These are phyloP conservation scores for Oscheius sp. DNA, from an alignment of 2,888 invertebrate species.

Conservation along the genomic window DNA sequence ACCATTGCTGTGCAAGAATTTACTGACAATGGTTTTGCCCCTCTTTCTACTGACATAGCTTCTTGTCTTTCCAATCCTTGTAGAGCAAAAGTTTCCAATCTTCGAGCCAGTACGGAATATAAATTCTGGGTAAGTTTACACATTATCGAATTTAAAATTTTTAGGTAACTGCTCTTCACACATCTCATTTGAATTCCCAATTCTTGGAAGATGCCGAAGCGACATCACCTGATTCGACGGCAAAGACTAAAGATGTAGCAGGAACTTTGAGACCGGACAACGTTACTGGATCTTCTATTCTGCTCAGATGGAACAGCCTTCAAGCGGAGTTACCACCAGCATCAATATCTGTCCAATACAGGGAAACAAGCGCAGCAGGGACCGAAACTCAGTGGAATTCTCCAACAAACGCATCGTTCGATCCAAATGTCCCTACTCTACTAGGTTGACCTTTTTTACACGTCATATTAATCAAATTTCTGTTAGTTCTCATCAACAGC, in stretches of 20 bases:
- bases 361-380: conserved; percentile 56
- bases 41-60: conserved; percentile 58
- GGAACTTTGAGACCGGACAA: conserved; percentile 70
- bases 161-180: conserved; percentile 68
- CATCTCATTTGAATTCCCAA: conserved; percentile 62
- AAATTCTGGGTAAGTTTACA: conserved; percentile 68
- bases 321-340: conserved; percentile 63
- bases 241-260: conserved; percentile 68
- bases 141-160: neutral
- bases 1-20: conserved; percentile 64
- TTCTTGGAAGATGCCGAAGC: conserved; percentile 69
- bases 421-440: conserved; percentile 50
- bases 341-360: conserved; percentile 64
- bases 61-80: conserved; percentile 67
- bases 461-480: neutral
- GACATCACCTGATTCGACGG: conserved; percentile 61
- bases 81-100: conserved; percentile 68
- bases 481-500: conserved; percentile 36
- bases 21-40: conserved; percentile 40
- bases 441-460: conserved; percentile 5
- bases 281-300: conserved; percentile 65
- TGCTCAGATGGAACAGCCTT: conserved; percentile 68
- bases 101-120: conserved; percentile 69
- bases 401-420: conserved; percentile 66
- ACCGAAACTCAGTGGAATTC: conserved; percentile 64